Percentiles rank a stretch among this genome's conserved stretches.
Conservation (phyloP, 2,888 invertebrate genomes). For the Mesoligia furuncula region DNA sequence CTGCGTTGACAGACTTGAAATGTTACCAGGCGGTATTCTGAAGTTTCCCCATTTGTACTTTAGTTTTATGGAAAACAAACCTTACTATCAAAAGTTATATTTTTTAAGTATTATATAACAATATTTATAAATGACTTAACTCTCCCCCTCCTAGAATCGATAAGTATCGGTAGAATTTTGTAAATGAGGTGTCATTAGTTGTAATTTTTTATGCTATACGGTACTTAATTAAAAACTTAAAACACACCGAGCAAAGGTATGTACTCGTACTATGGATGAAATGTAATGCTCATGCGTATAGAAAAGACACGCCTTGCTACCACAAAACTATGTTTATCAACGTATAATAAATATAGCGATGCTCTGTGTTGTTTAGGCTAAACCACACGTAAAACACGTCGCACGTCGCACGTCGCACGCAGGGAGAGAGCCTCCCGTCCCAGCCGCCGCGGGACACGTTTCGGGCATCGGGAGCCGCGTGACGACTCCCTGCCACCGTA, state of each 20-base stretch:
- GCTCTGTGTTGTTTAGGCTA: background rate
- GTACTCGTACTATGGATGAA: background rate
- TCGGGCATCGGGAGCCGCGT: too few relatives aligned
- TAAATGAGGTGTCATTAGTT: slow-evolving; percentile 20
- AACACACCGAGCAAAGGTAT: background rate
- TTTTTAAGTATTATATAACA: background rate
- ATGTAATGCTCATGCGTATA: background rate
- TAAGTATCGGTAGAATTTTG: slow-evolving; percentile 1
- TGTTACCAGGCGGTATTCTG: slow-evolving; percentile 41
- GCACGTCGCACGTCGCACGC: too few relatives aligned
- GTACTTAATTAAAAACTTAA: background rate
- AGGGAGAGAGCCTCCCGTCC: too few relatives aligned
- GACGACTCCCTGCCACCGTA: too few relatives aligned
- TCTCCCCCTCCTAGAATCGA: background rate
- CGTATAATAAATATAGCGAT: background rate
- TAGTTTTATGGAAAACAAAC: background rate
- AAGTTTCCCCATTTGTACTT: slow-evolving; percentile 8
- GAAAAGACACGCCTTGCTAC: background rate
- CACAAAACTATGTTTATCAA: background rate
- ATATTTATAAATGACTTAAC: background rate
- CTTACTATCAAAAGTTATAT: background rate
- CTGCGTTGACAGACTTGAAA: slow-evolving; percentile 45
- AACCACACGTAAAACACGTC: background rate
- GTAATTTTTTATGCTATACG: background rate
- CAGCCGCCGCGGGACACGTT: too few relatives aligned